These are phyloP conservation scores for Lucinisca nassula DNA, from an alignment of 2,888 invertebrate species.

Conservation along the genomic window DNA sequence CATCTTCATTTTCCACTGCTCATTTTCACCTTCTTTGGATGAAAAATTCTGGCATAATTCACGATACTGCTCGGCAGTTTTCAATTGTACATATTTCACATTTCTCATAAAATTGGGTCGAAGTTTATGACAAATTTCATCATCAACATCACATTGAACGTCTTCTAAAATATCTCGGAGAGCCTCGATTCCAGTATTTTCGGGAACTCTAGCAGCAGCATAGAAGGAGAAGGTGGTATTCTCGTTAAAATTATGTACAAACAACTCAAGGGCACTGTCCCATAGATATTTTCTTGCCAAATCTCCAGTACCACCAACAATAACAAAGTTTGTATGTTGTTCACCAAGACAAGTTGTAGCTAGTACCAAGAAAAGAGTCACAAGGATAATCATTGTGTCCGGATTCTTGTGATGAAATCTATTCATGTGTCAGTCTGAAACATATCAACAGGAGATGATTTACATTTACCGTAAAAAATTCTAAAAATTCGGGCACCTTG, in stretches of 20 bases:
- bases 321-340: constrained; percentile 76
- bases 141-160: constrained; percentile 73
- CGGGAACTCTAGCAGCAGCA: constrained; percentile 74
- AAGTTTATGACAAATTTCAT: constrained; percentile 73
- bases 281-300: constrained; percentile 87
- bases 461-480: no score
- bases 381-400: background rate
- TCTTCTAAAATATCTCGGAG: constrained; percentile 78
- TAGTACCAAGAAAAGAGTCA: background rate
- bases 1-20: constrained; percentile 63
- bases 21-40: background rate
- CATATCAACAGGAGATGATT: no score
- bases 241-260: constrained; percentile 57
- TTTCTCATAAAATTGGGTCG: constrained; percentile 78
- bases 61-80: constrained; percentile 77
- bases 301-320: constrained; percentile 85
- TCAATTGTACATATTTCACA: constrained; percentile 80
- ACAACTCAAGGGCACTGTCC: constrained; percentile 80
- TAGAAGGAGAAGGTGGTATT: constrained; percentile 82
- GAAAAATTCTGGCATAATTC: constrained; percentile 66
- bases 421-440: background rate
- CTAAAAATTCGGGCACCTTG: no score
- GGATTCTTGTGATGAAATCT: background rate
- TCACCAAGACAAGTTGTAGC: background rate
- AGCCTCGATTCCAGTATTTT: constrained; percentile 69